These are phyloP conservation scores for Colaptes auratus DNA, from an alignment of 2,113 vertebrate genomes.

Conservation along the genomic window DNA sequence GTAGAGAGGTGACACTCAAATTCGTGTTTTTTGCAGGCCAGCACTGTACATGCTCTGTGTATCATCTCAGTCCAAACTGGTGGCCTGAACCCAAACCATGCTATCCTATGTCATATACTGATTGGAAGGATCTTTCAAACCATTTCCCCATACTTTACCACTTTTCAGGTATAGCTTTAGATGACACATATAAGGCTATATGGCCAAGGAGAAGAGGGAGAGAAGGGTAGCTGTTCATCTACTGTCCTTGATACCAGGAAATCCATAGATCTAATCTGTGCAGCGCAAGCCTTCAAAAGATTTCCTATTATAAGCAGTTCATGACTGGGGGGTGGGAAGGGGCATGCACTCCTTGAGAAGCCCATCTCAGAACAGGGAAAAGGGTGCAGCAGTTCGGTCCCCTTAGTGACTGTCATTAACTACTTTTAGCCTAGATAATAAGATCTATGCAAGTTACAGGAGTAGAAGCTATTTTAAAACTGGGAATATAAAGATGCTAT, in stretches of 20 bases:
- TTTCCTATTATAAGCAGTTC: background rate
- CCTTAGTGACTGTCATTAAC: slow-evolving; percentile 21
- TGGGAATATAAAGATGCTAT: slow-evolving; percentile 21
- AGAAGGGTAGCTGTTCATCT: background rate
- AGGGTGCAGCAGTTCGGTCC: background rate
- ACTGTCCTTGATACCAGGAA: background rate
- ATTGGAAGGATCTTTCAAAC: background rate
- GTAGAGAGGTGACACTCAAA: background rate
- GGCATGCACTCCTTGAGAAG: background rate
- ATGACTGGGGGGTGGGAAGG: background rate
- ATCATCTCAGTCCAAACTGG: background rate
- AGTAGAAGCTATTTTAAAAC: slow-evolving; percentile 48
- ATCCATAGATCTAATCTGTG: background rate
- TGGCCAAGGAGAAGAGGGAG: background rate
- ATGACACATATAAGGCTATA: background rate
- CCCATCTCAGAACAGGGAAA: background rate
- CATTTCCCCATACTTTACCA: background rate
- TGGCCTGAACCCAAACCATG: background rate
- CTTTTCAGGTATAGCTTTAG: background rate
- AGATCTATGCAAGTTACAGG: background rate
- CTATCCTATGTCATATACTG: background rate
- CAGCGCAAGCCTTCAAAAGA: background rate
- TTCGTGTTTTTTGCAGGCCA: background rate
- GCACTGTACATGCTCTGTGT: background rate
- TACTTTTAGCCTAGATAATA: slow-evolving; percentile 26